Percentiles rank a stretch among this genome's conserved stretches.
These are phyloP conservation scores for Oscheius sp. DNA, from an alignment of 2,888 invertebrate species.

Conservation along the genomic window DNA sequence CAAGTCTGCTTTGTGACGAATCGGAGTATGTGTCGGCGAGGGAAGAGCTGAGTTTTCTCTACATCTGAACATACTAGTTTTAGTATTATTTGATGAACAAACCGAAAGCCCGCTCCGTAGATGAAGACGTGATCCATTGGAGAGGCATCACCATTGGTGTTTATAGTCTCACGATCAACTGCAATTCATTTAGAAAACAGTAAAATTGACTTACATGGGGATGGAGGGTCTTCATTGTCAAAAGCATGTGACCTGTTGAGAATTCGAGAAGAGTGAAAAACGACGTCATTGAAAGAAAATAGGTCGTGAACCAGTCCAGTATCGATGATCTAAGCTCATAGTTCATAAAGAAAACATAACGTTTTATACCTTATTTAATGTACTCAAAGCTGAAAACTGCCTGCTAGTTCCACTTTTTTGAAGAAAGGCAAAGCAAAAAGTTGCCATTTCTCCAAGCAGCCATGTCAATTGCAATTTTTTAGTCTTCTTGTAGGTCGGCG, in stretches of 20 bases:
- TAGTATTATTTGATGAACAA: not conserved
- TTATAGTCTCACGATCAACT: constrained; percentile 46
- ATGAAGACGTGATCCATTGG: constrained; percentile 66
- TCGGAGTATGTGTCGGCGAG: constrained; percentile 56
- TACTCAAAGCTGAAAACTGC: constrained; percentile 79
- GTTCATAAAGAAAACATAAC: constrained; percentile 1
- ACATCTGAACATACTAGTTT: constrained; percentile 17
- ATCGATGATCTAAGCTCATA: constrained; percentile 75
- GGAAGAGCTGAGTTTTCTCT: constrained; percentile 52
- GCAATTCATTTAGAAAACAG: not conserved
- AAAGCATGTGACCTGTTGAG: constrained; percentile 68
- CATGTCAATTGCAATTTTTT: constrained; percentile 74
- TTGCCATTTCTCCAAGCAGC: constrained; percentile 77
- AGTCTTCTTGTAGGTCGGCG: constrained; percentile 64
- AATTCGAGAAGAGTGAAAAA: constrained; percentile 70
- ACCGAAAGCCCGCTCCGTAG: constrained; percentile 58
- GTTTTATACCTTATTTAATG: constrained; percentile 77
- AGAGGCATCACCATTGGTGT: constrained; percentile 60
- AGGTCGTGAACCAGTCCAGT: constrained; percentile 76
- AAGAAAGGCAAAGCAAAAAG: constrained; percentile 77
- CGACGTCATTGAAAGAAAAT: constrained; percentile 62
- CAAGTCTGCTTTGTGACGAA: constrained; percentile 62
- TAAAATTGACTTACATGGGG: constrained; percentile 44
- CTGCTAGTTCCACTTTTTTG: constrained; percentile 78
- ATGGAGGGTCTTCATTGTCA: constrained; percentile 60